Base-by-base conservation (phyloP, 2,888 invertebrate species). In the Malthinus seriepunctatus region DNA sequence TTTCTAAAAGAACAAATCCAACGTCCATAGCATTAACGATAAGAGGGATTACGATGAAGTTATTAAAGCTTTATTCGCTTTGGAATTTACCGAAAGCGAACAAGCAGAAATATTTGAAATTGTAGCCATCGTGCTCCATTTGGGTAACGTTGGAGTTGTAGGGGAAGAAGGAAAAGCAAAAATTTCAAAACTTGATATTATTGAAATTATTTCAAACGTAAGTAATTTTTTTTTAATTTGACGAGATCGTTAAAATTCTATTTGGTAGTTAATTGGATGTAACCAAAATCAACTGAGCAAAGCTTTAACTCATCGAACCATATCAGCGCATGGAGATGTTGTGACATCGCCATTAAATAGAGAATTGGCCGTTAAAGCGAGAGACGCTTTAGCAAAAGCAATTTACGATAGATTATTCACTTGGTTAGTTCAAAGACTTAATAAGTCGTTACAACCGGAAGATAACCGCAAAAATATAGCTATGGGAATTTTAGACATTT, bases 401-500 rank as follows among this genome's bases (percentile, higher is more conserved):
- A 84, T 95, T 11, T 96, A 96, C 72, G 95, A 94, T 73, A 86
- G 94, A 50, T 83, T 95, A 64, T 96, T 96, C 80, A 88, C 90
- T 63, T 96, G 95, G 95, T 84, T 96, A 14, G 95, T 95, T 8
- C 81, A 83, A 34, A 84, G 91, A 64, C 82, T 95, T 49, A 95
- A 95, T 78, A 78, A 84, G 31, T 90, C 93, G 0, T 79, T 94
- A 15, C 85, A 87, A 53, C 84, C 88, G 0, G 60, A 69, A 8
- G 82, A 80, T 37, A 79, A 83, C 11, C 80, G 80, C 42, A 82
- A 82, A 60, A 87, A 87, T 14, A 83, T 84, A 1, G 89, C 94
- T 0, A 92, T 95, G 80, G 95, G 95, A 1, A 92, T 96, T 67
- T 79, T 96, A 65, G 95, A 96, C 76, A 96, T 96, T 69, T 96